Evolutionary conservation across 2,113 vertebrate species (phyloP).

Genomic region (Passer domesticus): DNA sequence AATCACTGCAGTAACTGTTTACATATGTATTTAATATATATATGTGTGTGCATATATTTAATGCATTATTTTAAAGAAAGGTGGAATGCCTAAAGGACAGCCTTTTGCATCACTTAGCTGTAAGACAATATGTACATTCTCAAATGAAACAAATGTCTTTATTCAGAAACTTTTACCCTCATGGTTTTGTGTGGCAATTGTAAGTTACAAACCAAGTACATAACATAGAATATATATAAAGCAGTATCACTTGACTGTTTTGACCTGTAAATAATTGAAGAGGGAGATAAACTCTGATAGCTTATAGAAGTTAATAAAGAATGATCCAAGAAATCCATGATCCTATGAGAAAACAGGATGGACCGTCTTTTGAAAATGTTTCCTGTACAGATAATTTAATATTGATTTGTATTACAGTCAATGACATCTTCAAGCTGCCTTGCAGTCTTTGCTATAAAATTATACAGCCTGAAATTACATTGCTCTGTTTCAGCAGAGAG

Average conservation of each 20-base stretch:
- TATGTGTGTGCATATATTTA: neutral
- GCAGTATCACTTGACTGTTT: constrained; percentile 65
- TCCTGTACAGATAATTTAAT: constrained; percentile 82
- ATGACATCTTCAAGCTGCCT: constrained; percentile 74
- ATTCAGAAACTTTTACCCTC: constrained; percentile 59
- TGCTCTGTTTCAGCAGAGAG: constrained; percentile 67
- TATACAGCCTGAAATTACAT: constrained; percentile 68
- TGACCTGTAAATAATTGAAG: constrained; percentile 79
- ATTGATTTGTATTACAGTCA: constrained; percentile 80
- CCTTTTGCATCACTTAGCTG: constrained; percentile 15
- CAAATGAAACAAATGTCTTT: constrained; percentile 46
- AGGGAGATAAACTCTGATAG: constrained; percentile 72
- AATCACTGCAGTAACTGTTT: constrained; percentile 28
- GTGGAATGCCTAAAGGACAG: constrained; percentile 28
- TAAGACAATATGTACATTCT: constrained; percentile 43
- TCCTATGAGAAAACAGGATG: constrained; percentile 73
- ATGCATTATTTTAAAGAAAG: constrained; percentile 53
- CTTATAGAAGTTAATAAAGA: constrained; percentile 72
- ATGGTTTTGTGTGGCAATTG: constrained; percentile 57
- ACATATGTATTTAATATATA: neutral
- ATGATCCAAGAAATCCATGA: constrained; percentile 56
- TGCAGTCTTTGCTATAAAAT: constrained; percentile 73
- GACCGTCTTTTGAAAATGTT: constrained; percentile 76
- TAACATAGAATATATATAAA: constrained; percentile 67
- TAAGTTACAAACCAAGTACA: constrained; percentile 62